Evolutionary conservation across 1,140 invertebrate species (phyloP).

Genomic region (Drosophila truncata): DNA sequence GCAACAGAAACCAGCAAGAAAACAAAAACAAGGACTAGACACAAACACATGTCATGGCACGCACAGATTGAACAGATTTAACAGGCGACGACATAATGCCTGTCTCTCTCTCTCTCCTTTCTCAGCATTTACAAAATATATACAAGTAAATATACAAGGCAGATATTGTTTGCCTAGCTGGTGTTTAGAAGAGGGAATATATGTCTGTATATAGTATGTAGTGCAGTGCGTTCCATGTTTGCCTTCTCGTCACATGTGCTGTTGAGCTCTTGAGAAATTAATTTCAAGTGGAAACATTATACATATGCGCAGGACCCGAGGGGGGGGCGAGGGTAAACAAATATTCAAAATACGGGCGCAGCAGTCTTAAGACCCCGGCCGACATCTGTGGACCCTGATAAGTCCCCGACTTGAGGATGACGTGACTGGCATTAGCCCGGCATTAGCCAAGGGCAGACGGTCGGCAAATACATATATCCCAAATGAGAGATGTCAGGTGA

Average conservation of each 20-base stretch:
- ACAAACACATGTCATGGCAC: conserved; percentile 71
- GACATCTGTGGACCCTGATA: conserved; percentile 48
- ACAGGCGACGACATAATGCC: conserved; percentile 75
- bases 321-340: conserved; percentile 59
- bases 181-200: conserved; percentile 73
- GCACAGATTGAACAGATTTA: conserved; percentile 81
- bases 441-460: conserved; percentile 25
- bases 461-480: background rate
- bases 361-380: conserved; percentile 36
- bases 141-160: conserved; percentile 61
- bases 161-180: conserved; percentile 67
- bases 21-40: conserved; percentile 43
- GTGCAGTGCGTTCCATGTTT: conserved; percentile 26
- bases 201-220: background rate
- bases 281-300: conserved; percentile 83
- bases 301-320: conserved; percentile 44
- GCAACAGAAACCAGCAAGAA: conserved; percentile 8
- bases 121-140: conserved; percentile 68
- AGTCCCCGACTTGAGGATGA: conserved; percentile 24
- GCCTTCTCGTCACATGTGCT: conserved; percentile 74
- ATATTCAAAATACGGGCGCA: conserved; percentile 74
- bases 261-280: conserved; percentile 82
- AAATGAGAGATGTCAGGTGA: conserved; percentile 7
- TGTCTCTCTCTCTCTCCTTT: conserved; percentile 24
- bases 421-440: conserved; percentile 41